Conservation (phyloP, 1,140 invertebrate species). For the Lasaia peninsularis region DNA sequence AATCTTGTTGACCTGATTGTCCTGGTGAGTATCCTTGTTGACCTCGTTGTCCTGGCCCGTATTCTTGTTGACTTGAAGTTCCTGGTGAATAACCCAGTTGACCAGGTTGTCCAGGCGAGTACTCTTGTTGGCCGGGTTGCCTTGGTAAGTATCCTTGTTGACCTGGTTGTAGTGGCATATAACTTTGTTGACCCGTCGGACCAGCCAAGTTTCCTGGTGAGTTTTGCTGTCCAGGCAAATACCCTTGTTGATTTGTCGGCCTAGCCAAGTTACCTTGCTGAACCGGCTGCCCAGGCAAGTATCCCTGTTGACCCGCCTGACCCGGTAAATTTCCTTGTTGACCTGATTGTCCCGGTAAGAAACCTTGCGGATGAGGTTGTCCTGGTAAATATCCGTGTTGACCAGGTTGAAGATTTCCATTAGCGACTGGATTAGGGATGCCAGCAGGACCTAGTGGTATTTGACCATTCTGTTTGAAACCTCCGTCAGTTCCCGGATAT, state of each 20-base stretch:
- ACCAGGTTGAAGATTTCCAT: neutral
- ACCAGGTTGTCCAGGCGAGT: neutral
- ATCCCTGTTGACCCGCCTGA: neutral
- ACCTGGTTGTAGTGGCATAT: neutral
- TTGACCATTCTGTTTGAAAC: neutral
- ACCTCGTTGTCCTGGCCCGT: conserved; percentile 13
- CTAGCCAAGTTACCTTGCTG: conserved; percentile 10
- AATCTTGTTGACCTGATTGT: conserved; percentile 5
- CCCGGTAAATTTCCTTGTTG: conserved; percentile 6
- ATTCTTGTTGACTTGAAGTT: neutral
- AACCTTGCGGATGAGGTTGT: neutral
- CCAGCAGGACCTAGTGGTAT: neutral
- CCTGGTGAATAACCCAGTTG: neutral
- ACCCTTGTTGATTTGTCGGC: neutral
- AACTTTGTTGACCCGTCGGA: neutral
- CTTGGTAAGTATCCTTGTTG: neutral
- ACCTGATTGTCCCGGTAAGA: neutral
- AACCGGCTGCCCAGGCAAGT: neutral
- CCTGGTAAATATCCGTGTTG: too few species aligned
- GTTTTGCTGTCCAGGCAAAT: neutral
- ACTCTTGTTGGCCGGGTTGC: neutral
- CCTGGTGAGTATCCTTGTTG: neutral
- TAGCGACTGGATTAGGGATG: neutral
- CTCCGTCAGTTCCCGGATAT: neutral
- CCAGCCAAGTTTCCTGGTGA: conserved; percentile 3